phyloP scores from a whole-genome alignment of 2,113 vertebrate genomes.

The Salvator merianae region DNA sequence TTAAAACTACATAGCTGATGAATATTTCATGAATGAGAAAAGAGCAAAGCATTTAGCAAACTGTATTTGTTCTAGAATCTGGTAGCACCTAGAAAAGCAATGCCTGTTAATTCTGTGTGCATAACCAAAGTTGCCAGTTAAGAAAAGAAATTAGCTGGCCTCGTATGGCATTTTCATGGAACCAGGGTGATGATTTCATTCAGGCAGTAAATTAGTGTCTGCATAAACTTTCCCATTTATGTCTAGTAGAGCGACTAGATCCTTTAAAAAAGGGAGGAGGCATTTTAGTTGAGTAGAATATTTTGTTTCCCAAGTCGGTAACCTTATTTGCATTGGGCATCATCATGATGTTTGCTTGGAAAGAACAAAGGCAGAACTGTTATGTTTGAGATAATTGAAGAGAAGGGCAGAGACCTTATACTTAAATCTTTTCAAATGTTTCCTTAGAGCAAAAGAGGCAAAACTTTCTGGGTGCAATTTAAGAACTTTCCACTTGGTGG shows the following conservation, averaged over 20 bases:
- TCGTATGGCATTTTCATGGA: slow-evolving; percentile 39
- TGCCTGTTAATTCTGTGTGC: slow-evolving; percentile 60
- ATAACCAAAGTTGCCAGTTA: slow-evolving; percentile 48
- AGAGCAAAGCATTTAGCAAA: slow-evolving; percentile 71
- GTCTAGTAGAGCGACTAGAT: slow-evolving; percentile 12
- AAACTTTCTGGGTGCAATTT: slow-evolving; percentile 66
- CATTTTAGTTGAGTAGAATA: slow-evolving; percentile 21
- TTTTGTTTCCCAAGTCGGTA: not conserved
- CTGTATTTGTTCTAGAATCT: slow-evolving; percentile 50
- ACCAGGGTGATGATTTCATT: slow-evolving; percentile 3
- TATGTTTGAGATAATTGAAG: not conserved
- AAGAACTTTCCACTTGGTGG: slow-evolving; percentile 78
- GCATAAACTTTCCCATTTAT: slow-evolving; percentile 6
- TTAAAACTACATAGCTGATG: slow-evolving; percentile 74
- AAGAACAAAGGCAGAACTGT: not conserved
- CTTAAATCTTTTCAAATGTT: not conserved
- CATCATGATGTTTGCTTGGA: not conserved
- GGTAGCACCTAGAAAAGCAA: slow-evolving; percentile 54
- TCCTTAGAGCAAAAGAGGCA: not conserved
- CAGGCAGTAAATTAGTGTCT: slow-evolving; percentile 26
- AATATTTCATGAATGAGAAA: slow-evolving; percentile 78
- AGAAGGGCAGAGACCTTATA: slow-evolving; percentile 1
- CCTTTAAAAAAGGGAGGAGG: not conserved
- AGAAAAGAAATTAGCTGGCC: slow-evolving; percentile 50
- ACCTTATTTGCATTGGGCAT: slow-evolving; percentile 7